Base-by-base conservation (phyloP, 2,888 invertebrate species). In the Lordiphosa andalusiaca region DNA sequence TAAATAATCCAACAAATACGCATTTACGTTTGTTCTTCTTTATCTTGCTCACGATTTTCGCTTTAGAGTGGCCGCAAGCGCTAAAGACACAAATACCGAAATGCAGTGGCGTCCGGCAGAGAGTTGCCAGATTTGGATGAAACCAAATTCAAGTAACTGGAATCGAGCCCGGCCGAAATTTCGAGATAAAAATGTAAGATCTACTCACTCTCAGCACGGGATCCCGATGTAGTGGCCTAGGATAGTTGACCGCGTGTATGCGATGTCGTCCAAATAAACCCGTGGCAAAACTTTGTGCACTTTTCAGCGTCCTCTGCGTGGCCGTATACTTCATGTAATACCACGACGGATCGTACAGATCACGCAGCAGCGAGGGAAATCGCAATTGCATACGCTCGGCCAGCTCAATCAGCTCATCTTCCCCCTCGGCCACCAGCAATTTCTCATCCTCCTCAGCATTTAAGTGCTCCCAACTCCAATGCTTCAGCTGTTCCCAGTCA, bases 301-400 rank as follows among this genome's bases (percentile, higher is more conserved):
- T 96, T 76, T 92, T 92, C 53, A 92, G 91, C 0, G 96, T 92
- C 70, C 96, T 91, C 85, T 95, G 93, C 1, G 94, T 94, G 1
- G 93, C 92, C 13, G 96, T 96, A 71, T 92, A 94, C 76, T 93
- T 93, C 83, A 96, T 94, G 93, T 95, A 90, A 66, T 82, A 86
- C 59, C 75, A 73, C 40, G 75, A 33, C 0, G 88, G 82, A 72
- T 91, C 89, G 84, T 94, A 95, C 54, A 90, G 88, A 57, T 92
- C 90, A 38, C 91, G 91, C 38, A 96, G 90, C 38, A 94, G 84
- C 58, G 88, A 86, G 2, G 94, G 93, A 86, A 94, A 95, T 71
- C 95, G 91, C 12, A 91, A 91, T 73, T 94, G 93, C 91, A 93
- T 94, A 76, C 96, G 91, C 85, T 94, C 93, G 10, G 93, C 95